Percentiles rank a stretch among this genome's conserved stretches.
Evolutionary conservation across 2,113 vertebrate species (phyloP).

Genomic region (Rhynchomys soricoides): DNA sequence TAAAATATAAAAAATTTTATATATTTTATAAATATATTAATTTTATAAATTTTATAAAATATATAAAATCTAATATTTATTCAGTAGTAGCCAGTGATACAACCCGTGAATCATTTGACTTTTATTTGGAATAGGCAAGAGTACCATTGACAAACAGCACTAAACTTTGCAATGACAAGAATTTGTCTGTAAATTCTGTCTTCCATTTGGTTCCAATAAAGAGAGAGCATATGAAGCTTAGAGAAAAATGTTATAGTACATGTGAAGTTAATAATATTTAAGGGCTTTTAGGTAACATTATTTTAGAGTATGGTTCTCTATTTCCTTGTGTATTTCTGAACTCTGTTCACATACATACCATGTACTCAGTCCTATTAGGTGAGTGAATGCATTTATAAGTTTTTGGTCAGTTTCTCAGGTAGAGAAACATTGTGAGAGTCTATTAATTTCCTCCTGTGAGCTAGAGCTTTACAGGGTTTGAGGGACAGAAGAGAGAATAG

Average conservation of each 20-base stretch:
- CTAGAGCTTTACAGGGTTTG: background rate
- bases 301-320: background rate
- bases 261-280: background rate
- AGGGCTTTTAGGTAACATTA: background rate
- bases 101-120: background rate
- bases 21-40: too few relatives aligned
- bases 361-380: background rate
- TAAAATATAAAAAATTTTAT: too few relatives aligned
- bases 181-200: background rate
- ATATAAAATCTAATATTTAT: slow-evolving; percentile 38
- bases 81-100: background rate
- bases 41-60: too few relatives aligned
- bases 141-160: background rate
- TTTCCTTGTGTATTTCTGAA: background rate
- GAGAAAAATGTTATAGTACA: background rate
- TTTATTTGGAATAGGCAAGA: background rate
- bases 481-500: background rate
- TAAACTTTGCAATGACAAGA: background rate
- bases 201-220: background rate
- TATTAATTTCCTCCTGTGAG: background rate
- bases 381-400: background rate
- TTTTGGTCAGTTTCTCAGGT: background rate
- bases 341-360: background rate
- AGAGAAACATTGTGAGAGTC: background rate
- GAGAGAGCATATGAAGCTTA: background rate